Evolutionary conservation across 2,888 invertebrate species (phyloP), one percentile per base, ranked within the genome.

Genomic region (Nymphalis urticae): DNA sequence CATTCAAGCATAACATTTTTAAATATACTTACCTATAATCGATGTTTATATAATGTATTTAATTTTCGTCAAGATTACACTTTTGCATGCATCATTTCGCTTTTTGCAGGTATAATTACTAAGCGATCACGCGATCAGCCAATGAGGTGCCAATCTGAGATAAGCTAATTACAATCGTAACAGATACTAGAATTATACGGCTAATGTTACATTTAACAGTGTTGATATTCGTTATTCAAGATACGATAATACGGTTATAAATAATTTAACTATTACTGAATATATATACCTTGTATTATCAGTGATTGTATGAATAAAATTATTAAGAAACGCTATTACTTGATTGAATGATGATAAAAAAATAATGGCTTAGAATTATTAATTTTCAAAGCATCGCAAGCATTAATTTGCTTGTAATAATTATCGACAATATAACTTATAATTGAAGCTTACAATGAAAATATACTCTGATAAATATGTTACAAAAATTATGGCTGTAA

Each of bases 81-180:
- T 54, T 62, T 65, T 51, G 50, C 27, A 65, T 50, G 65, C 36
- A 50, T 21, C 50, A 36, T 58, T 50, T n/a, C 48, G 50, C 58
- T 58, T 59, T 51, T 64, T 64, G 58, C 59, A 24, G 65, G 21
- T 24, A n/a, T 60, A 50, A 65, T 65, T 48, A 50, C 56, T 54
- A 66, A 21, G 42, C 19, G 48, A 56, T 62, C 66, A 62, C 66
- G 62, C 56, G 56, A 67, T 67, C 62, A 58, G 48, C 56, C 62
- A 62, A 58, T 67, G 61, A 67, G 62, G 66, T 62, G 66, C 56
- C 27, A 67, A 48, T 56, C 24, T n/a, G 48, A 58, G 48, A 67
- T 62, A 67, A 67, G 56, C 66, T 8, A 62, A 56, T 67, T 67
- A 67, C 58, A 13, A 58, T 36, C 36, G 58, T 19, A 58, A n/a